Evolutionary conservation across 2,113 vertebrate genomes (phyloP), one percentile per base, ranked within the genome.

Genomic region (Odocoileus hemionus): DNA sequence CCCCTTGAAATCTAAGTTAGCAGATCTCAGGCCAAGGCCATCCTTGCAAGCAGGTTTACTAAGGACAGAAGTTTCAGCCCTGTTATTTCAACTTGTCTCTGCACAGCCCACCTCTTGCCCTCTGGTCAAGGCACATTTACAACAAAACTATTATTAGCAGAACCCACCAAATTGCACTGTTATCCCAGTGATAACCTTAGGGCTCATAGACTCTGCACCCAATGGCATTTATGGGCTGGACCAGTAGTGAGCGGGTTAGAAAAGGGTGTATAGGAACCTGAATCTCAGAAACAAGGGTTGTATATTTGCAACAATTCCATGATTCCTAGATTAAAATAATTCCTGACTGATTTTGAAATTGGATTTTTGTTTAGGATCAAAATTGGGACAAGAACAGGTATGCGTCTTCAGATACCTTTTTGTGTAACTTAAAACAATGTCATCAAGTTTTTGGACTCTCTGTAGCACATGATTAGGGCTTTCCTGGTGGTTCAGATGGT

Each of bases 401-500:
- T 83, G 60, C 36, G 30, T 87, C 64, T 96, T 95, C n/a, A 50
- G 54, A 85, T 85, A 36, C 5, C 15, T 96, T 96, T 97, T 96
- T 97, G 74, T 94, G 96, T 98, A 89, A 86, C 39, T 89, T 92
- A 67, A 96, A 30, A 86, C 36, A 92, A 60, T 92, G 74, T 86
- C 86, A 78, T 79, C 92, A 79, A 85, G 85, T 60, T 89, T 93
- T 61, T 93, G 82, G 82, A 84, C 86, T 92, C 33, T 96, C 80
- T 97, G 78, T 67, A 86, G 33, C 23, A 7, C 96, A 39, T 91
- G 89, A 70, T 95, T 70, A 39, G 23, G 67, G 10, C n/a, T 39
- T 70, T n/a, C n/a, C 10, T 70, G 19, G 19, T 70, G 67, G 19
- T n/a, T 70, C 67, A 39, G 67, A 23, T 39, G 19, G 67, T 74